phyloP scores from a whole-genome alignment of 2,888 invertebrate genomes.

The Serripes groenlandicus region DNA sequence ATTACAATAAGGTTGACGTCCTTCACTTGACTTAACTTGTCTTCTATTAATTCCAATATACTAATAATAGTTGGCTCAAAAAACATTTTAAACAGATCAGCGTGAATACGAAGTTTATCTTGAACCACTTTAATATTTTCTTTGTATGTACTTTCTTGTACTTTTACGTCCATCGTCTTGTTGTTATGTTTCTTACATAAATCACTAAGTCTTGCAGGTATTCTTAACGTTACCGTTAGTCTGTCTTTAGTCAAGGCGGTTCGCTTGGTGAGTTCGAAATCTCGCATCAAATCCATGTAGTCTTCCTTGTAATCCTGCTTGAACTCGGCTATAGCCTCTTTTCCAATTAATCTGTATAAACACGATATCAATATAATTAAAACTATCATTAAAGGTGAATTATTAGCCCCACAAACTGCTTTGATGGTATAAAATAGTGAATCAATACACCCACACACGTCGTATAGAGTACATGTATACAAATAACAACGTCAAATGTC shows the following conservation, averaged over 20 bases:
- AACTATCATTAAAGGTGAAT: no score
- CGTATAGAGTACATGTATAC: no score
- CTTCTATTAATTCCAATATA: not conserved
- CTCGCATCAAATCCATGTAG: not conserved
- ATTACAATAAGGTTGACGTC: not conserved
- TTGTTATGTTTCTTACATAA: not conserved
- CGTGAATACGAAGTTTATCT: not conserved
- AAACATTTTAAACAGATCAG: not conserved
- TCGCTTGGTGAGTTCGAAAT: not conserved
- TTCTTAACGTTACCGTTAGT: not conserved
- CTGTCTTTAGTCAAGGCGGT: not conserved
- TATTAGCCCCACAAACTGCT: no score
- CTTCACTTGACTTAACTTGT: not conserved
- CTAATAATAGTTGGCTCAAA: not conserved
- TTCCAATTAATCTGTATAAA: not conserved
- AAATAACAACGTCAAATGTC: no score
- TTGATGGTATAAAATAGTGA: no score
- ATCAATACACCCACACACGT: no score
- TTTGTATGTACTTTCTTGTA: not conserved
- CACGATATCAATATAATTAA: no score
- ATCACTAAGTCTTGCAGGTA: not conserved
- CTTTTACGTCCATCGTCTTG: not conserved
- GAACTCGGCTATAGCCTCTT: not conserved
- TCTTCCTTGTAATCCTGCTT: constrained; percentile 8
- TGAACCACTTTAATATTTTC: not conserved